A percentile compares a stretch with the other conserved stretches of the same genome.
Evolutionary conservation across 2,888 invertebrate species (phyloP).

Genomic region (Argynnis bischoffii): DNA sequence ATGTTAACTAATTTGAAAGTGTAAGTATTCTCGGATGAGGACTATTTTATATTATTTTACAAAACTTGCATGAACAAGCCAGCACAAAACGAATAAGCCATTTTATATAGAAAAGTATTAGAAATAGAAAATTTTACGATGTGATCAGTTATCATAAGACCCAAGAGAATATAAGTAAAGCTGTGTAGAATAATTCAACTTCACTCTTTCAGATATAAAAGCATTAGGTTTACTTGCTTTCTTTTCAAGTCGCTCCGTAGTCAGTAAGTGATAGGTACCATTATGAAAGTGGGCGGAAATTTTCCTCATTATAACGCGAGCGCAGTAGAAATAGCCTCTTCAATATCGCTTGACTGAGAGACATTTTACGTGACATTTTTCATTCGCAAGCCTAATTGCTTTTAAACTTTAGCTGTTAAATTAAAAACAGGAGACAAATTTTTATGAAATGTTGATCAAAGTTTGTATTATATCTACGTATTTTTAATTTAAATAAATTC

Average conservation of each 20-base stretch:
- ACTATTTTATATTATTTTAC: too few relatives aligned
- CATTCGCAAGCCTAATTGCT: conserved; percentile 27
- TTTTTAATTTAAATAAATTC: not conserved
- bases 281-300: conserved; percentile 25
- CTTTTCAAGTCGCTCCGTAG: conserved; percentile 11
- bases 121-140: not conserved
- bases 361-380: conserved; percentile 29
- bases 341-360: conserved; percentile 26
- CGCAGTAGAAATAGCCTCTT: conserved; percentile 30
- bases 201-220: conserved; percentile 21
- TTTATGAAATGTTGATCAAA: conserved; percentile 4
- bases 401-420: conserved; percentile 21
- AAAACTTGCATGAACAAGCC: too few relatives aligned
- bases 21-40: too few relatives aligned
- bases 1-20: too few relatives aligned
- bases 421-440: conserved; percentile 1
- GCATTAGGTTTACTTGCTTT: conserved; percentile 16
- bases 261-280: conserved; percentile 29
- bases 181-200: conserved; percentile 17
- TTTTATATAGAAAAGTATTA: not conserved
- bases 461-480: not conserved
- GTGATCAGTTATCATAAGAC: not conserved
- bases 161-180: not conserved
- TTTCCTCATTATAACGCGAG: conserved; percentile 29
- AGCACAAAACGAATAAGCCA: too few relatives aligned